These are phyloP conservation scores for Cryptophagus acutangulus DNA, from an alignment of 2,888 invertebrate species.

Conservation along the genomic window DNA sequence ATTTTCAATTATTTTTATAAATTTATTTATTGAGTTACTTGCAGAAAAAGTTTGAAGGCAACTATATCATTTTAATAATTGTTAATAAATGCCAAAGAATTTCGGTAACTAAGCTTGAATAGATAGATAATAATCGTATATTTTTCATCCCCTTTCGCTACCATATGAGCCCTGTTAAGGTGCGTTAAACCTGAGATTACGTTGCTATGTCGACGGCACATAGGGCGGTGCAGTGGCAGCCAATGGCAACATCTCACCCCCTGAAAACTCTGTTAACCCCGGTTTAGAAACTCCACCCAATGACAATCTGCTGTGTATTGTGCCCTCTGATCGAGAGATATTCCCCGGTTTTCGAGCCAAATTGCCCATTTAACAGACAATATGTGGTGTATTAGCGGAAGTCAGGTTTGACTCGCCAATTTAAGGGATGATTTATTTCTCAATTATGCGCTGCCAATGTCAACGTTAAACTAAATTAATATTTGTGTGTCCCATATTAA, in stretches of 20 bases:
- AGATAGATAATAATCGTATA: too few species aligned
- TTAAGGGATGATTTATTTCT: too few species aligned
- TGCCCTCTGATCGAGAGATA: constrained; percentile 20
- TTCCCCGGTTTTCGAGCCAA: constrained; percentile 26
- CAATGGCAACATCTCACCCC: constrained; percentile 25
- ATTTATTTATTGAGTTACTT: too few species aligned
- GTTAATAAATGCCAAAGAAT: too few species aligned
- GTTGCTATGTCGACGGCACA: constrained; percentile 29
- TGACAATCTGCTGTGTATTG: constrained; percentile 22
- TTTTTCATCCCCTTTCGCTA: too few species aligned
- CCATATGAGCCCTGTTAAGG: constrained; percentile 31
- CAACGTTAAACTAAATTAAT: too few species aligned
- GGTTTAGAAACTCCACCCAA: constrained; percentile 24
- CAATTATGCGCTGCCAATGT: too few species aligned
- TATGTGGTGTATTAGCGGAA: constrained; percentile 45
- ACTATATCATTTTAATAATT: too few species aligned
- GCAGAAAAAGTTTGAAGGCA: too few species aligned
- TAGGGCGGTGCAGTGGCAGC: constrained; percentile 12
- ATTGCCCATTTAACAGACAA: constrained; percentile 41
- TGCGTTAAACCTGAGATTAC: constrained; percentile 37
- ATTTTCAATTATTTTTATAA: too few species aligned
- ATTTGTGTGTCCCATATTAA: too few species aligned
- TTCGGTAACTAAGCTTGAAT: too few species aligned
- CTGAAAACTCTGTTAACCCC: constrained; percentile 22
- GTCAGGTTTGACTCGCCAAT: constrained; percentile 36